Evolutionary conservation across 1,140 invertebrate species (phyloP), one percentile per base, ranked within the genome.

Genomic region (Drosophila dunni): DNA sequence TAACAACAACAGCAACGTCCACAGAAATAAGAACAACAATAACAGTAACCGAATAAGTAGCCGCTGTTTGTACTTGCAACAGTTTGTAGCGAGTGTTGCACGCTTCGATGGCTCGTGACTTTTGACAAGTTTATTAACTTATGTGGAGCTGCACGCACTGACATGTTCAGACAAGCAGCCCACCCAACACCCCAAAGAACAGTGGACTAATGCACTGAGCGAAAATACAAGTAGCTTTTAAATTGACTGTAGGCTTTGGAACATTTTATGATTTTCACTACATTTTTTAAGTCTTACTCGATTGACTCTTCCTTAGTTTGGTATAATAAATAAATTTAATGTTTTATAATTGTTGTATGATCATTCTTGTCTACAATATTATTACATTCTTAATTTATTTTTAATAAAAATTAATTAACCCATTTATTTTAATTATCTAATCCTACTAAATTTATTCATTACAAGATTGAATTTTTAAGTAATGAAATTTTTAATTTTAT

Each of bases 111-210:
- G 44, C 15, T 57, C 24, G 40, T 61, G 11, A 20, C 61, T 84
- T 84, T 80, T 86, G 79, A 86, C 82, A 81, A 86, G 82, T 86
- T 86, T 86, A 86, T 86, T 86, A 89, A 80, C 72, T 89, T 71
- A 63, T 75, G 51, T 53, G 50, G 50, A 48, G 53, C 51, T 51
- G 57, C 44, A 57, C 81, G 60, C 67, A 71, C 70, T 67, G 50
- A 51, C 48, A 77, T 38, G 64, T 61, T 61, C 48, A 51, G 56
- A 70, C 13, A 40, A 50, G 13, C 40, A 34, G 34, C 68, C 65
- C 44, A 67, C 42, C 54, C 44, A 56, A 42, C 60, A 45, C 4
- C 42, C 13, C 51, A 11, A 13, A 3, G 17, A 17, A 11, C 20
- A 10, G 9, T 7, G 9, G 11, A 38, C 58, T 20, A 54, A 54